Base-by-base conservation (phyloP, 2,797 vertebrate species). In the Danio jaintianensis region DNA sequence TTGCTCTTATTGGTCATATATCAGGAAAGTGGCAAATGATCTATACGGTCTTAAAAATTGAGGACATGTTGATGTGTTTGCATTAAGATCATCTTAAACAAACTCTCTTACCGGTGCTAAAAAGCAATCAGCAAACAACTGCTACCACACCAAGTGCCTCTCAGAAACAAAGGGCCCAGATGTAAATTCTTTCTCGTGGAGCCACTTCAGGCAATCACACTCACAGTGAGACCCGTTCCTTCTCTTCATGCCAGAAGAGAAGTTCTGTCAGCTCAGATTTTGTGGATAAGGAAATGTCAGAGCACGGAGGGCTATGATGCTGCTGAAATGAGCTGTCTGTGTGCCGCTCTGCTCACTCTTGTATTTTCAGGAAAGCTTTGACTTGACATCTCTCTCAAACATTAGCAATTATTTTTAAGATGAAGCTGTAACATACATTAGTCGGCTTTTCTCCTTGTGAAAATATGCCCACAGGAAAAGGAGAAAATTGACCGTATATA, bases 241-340 rank as follows among this genome's bases (percentile, higher is more conserved):
- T 43, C 20, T 68, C 61, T 68, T 77, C 11, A 69, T 55, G 42
- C 73, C 59, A 16, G 58, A 82, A 71, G 76, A 77, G 67, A 79
- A 63, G 55, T 81, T 78, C 80, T 82, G 82, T 85, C 78, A 71
- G 50, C 62, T 73, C 67, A 61, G 47, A 61, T 85, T 80, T 75
- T 75, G 70, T 55, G 74, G 78, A 83, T 52, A 78, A 70, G 72
- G 61, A 79, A 83, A 80, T 82, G 81, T 86, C 81, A 71, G 63
- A 73, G 73, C 75, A 83, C 42, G 2, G 36, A 77, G 82, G 75
- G 69, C 75, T 13, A 20, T 9, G 50, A 69, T 69, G 72, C 16
- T 50, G 55, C 66, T 82, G 73, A 85, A 85, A 48, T 63, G 76
- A 64, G 80, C 73, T 43, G 56, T 10, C 45, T 36, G 58, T 55